Percentiles rank a stretch among this genome's conserved stretches.
Evolutionary conservation across 2,888 invertebrate species (phyloP).

Genomic region (Poecilus cupreus): DNA sequence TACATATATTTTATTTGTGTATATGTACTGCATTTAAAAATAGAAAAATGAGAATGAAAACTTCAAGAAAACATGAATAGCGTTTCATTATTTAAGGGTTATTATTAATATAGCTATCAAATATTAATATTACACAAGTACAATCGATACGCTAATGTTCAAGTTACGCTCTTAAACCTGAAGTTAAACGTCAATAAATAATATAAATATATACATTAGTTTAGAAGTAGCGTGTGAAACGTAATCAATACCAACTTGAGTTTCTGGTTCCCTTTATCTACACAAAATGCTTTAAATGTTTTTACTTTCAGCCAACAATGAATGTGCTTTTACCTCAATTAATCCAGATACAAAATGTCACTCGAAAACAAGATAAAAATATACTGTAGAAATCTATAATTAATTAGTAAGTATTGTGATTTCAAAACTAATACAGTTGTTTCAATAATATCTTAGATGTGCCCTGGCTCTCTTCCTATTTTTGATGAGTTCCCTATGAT

Average conservation of each 20-base stretch:
- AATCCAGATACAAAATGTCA: too few species aligned
- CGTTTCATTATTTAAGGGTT: not conserved
- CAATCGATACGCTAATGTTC: not conserved
- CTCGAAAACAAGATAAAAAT: too few species aligned
- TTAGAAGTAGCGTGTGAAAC: not conserved
- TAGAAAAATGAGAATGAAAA: too few species aligned
- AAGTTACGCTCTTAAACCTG: not conserved
- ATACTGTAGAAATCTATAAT: too few species aligned
- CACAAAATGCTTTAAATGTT: not conserved
- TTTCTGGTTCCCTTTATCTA: not conserved
- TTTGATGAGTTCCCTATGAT: too few species aligned
- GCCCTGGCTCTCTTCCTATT: too few species aligned
- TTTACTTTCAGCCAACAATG: not conserved
- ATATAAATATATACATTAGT: not conserved
- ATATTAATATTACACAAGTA: not conserved
- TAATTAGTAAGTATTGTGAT: too few species aligned
- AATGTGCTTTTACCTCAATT: not conserved
- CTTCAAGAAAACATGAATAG: too few species aligned
- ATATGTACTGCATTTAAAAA: too few species aligned
- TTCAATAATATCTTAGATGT: too few species aligned
- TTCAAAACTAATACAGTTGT: too few species aligned
- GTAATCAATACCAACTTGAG: conserved; percentile 1
- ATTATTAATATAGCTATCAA: not conserved
- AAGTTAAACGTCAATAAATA: not conserved
- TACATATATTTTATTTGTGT: too few species aligned